Base-by-base conservation (phyloP, 2,888 invertebrate species). In the Platypus cylindrus region DNA sequence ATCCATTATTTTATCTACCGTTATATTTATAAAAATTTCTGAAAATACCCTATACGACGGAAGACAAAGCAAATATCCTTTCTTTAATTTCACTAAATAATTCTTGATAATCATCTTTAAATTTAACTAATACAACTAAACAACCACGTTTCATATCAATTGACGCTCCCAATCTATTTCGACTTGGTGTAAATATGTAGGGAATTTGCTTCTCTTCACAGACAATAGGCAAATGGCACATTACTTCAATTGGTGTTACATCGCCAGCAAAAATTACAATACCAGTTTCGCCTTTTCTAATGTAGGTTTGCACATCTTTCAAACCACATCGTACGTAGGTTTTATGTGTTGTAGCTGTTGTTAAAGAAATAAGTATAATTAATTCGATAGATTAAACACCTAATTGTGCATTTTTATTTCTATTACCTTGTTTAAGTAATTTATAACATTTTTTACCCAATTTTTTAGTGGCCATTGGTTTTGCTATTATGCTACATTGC, bases 181-280 rank as follows among this genome's bases (percentile, higher is more conserved):
- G 74, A 34, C 90, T 89, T 0, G 95, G 95, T 0, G 81, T 81
- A 55, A 84, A 97, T 43, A 84, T 78, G 57, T 95, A 95, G 0
- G 94, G 90, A 44, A 97, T 77, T 37, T 80, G 75, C 53, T 83
- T 82, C 43, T 94, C 90, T 60, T 98, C 98, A 54, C 97, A 98
- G 0, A 97, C 82, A 0, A 79, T 81, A 0, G 98, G 97, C 52
- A 98, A 67, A 59, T 98, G 98, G 50, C 89, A 87, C 78, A 97
- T 91, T 29, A 97, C 87, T 55, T 98, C 97, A 32, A 98, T 73
- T 0, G 98, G 98, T 22, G 84, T 83, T 8, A 95, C 87, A 65
- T 98, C 93, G 3, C 97, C 98, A 42, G 93, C 93, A 55, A 97
- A 83, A 9, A 95, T 67, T 0, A 87, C 83, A 38, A 95, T 67